Evolutionary conservation across 2,113 vertebrate genomes (phyloP).

Genomic region (Hyperoodon ampullatus): DNA sequence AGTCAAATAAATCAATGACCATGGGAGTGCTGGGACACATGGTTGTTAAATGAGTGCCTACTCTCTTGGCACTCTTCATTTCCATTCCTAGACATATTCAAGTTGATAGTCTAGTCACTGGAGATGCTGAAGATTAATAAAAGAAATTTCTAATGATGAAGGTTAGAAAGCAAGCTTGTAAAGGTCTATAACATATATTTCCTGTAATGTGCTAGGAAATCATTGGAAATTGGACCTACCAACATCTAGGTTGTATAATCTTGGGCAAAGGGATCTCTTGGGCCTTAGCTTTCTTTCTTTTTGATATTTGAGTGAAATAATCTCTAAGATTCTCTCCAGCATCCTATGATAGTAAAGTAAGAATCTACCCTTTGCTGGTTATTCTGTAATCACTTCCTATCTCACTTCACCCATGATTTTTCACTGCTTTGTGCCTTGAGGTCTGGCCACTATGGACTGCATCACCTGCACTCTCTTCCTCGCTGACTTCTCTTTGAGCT

Average conservation of each 20-base stretch:
- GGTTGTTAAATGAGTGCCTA: not conserved
- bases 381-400: not conserved
- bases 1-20: not conserved
- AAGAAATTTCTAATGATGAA: not conserved
- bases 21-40: not conserved
- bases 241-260: not conserved
- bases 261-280: not conserved
- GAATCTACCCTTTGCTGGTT: not conserved
- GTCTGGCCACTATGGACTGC: not conserved
- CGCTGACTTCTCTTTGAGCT: not conserved
- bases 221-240: not conserved
- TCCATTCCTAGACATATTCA: not conserved
- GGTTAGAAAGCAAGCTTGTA: not conserved
- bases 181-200: not conserved
- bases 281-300: not conserved
- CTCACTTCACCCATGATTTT: not conserved
- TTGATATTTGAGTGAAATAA: not conserved
- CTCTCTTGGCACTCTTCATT: not conserved
- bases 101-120: not conserved
- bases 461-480: not conserved
- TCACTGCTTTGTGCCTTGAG: not conserved
- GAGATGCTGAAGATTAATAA: not conserved
- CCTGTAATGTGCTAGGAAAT: not conserved
- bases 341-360: not conserved
- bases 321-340: not conserved